phyloP scores from a whole-genome alignment of 1,140 invertebrate genomes.

The Halyomorpha halys region DNA sequence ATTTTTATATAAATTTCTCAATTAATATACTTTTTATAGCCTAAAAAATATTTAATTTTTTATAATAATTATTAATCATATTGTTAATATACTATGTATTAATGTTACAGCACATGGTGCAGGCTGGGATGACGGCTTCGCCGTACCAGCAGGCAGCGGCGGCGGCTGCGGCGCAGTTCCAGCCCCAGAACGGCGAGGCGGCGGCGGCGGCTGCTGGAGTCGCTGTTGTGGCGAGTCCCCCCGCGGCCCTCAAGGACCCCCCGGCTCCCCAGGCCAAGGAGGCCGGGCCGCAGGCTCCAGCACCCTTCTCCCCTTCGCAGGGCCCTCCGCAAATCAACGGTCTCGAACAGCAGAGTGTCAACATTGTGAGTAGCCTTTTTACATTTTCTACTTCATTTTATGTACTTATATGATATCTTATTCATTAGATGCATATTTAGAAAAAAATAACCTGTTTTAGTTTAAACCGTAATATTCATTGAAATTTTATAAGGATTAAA shows the following conservation, averaged over 20 bases:
- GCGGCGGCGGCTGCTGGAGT: slow-evolving; percentile 41
- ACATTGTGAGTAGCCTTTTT: slow-evolving; percentile 32
- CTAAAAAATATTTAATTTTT: too few species aligned
- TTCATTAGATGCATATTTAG: too few species aligned
- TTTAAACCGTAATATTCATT: too few species aligned
- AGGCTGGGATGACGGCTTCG: slow-evolving; percentile 71
- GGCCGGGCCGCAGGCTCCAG: slow-evolving; percentile 33
- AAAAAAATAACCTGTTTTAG: too few species aligned
- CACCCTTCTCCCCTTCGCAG: slow-evolving; percentile 32
- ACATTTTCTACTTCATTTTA: not conserved
- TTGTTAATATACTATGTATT: too few species aligned
- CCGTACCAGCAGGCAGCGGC: slow-evolving; percentile 45
- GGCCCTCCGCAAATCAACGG: slow-evolving; percentile 36
- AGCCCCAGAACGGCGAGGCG: slow-evolving; percentile 50
- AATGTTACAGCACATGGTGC: slow-evolving; percentile 82
- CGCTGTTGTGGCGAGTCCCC: slow-evolving; percentile 38
- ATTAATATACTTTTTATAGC: too few species aligned
- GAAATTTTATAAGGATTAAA: too few species aligned
- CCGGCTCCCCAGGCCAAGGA: slow-evolving; percentile 37
- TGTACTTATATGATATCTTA: too few species aligned
- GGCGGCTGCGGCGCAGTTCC: slow-evolving; percentile 55
- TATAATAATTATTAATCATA: too few species aligned
- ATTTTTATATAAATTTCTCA: too few species aligned
- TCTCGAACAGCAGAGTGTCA: slow-evolving; percentile 41
- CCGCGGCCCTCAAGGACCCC: slow-evolving; percentile 37